Evolutionary conservation across 92 coral and sea anemone genomes (phyloP), one percentile per base, ranked within the genome.

Genomic region (Montipora capitata): DNA sequence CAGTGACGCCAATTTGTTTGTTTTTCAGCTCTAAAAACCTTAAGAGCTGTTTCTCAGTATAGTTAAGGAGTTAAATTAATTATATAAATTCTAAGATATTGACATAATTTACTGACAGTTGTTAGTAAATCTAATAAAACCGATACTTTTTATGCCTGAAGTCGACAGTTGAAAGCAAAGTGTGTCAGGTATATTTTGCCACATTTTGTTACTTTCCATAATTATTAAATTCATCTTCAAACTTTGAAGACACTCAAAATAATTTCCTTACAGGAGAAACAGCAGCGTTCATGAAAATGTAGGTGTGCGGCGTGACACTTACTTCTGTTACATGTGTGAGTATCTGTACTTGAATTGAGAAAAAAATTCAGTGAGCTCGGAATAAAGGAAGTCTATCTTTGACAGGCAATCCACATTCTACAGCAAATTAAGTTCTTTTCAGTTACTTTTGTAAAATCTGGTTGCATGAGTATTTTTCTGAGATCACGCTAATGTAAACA

Each of bases 401-500:
- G 42, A 45, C 12, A 74, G 14, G 41, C 41, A 45, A 74, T 74
- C 61, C 10, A 74, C 78, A 74, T 1, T 74, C 18, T 74, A 44
- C 40, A 1, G 10, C 42, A 15, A 74, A 51, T 45, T 16, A 48
- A 51, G 10, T 72, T 42, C 3, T 40, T 71, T 8, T 41, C 17
- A n/a, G 49, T 42, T 71, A 70, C 57, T 15, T 71, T 71, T 43
- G 56, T 3, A 71, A 71, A 54, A 41, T 38, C 16, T 69, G 14
- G 3, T 41, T 69, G 49, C 52, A n/a, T 13, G 45, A 69, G 49
- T 40, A 69, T 69, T 69, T 69, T 69, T 69, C 75, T 69, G 54
- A 69, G 10, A 54, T 54, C 59, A 54, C 1, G 10, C 59, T 54
- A 54, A 54, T 54, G 59, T 54, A 54, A 13, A 54, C 59, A 54